Conservation (phyloP, 1,140 invertebrate species). For the Drosophila insularis region DNA sequence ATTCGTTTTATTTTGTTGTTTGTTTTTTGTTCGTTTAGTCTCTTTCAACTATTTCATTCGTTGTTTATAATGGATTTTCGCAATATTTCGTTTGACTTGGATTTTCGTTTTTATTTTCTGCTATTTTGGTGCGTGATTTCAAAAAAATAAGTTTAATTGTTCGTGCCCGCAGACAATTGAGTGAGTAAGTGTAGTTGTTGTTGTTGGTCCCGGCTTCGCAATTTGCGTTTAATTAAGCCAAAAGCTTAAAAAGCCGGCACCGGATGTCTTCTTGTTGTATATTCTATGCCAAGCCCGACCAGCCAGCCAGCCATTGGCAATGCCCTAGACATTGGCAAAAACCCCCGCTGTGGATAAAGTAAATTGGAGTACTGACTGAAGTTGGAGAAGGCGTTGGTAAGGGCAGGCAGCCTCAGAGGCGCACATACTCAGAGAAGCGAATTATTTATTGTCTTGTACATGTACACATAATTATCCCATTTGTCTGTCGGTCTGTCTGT, state of each 20-base stretch:
- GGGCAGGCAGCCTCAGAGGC: not conserved
- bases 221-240: conserved; percentile 76
- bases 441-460: conserved; percentile 77
- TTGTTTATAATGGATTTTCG: conserved; percentile 39
- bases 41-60: conserved; percentile 17
- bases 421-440: conserved; percentile 27
- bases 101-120: conserved; percentile 9
- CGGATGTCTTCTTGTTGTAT: conserved; percentile 67
- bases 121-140: conserved; percentile 69
- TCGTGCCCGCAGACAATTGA: conserved; percentile 58
- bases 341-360: conserved; percentile 54
- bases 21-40: conserved; percentile 47
- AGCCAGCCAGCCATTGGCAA: conserved; percentile 31
- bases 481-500: conserved; percentile 45
- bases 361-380: conserved; percentile 31
- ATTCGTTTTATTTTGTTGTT: conserved; percentile 53
- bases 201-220: conserved; percentile 44
- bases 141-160: conserved; percentile 54
- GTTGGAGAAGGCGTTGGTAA: conserved; percentile 2
- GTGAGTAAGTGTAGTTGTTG: not conserved
- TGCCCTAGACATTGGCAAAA: conserved; percentile 54
- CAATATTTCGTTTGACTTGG: conserved; percentile 31
- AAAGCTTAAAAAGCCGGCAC: conserved; percentile 50
- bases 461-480: conserved; percentile 74
- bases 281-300: conserved; percentile 19